Percentiles rank a stretch among this genome's conserved stretches.
Conservation (phyloP, 2,113 vertebrate species). For the Oryzias melastigma region DNA sequence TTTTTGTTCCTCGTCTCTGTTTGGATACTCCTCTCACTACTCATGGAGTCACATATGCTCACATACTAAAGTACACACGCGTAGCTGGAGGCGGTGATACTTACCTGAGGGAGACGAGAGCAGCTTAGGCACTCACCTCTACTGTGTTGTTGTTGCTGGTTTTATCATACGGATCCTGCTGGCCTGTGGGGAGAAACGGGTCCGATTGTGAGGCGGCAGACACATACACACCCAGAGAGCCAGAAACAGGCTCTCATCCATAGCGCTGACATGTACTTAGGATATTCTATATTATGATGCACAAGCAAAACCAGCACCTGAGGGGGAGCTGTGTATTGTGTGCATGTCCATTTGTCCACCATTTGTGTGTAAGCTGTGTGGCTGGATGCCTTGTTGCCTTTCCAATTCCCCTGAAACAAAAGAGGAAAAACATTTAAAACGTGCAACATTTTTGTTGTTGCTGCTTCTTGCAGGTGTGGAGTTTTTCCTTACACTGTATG, state of each 20-base stretch:
- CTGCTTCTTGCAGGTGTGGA: background rate
- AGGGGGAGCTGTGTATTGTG: conserved; percentile 85
- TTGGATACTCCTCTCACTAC: background rate
- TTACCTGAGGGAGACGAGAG: conserved; percentile 60
- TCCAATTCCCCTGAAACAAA: conserved; percentile 89
- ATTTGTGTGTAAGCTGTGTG: conserved; percentile 82
- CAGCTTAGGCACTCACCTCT: conserved; percentile 87
- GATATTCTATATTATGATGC: conserved; percentile 22
- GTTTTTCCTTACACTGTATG: conserved; percentile 90
- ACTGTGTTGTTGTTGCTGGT: conserved; percentile 88
- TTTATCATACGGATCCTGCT: conserved; percentile 88
- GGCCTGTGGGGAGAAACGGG: conserved; percentile 78
- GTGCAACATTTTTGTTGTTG: background rate
- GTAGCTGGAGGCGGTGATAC: conserved; percentile 41
- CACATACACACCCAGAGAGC: conserved; percentile 9
- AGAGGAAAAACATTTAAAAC: conserved; percentile 2
- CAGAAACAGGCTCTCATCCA: conserved; percentile 4
- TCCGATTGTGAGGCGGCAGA: conserved; percentile 28
- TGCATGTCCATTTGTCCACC: conserved; percentile 87
- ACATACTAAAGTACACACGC: conserved; percentile 27
- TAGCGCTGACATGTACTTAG: conserved; percentile 11
- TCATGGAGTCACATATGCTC: conserved; percentile 5
- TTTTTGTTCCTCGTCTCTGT: background rate
- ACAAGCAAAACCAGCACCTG: conserved; percentile 76
- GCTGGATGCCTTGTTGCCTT: conserved; percentile 89